phyloP scores from a whole-genome alignment of 1,140 invertebrate genomes.

The Lepidurus couesii region DNA sequence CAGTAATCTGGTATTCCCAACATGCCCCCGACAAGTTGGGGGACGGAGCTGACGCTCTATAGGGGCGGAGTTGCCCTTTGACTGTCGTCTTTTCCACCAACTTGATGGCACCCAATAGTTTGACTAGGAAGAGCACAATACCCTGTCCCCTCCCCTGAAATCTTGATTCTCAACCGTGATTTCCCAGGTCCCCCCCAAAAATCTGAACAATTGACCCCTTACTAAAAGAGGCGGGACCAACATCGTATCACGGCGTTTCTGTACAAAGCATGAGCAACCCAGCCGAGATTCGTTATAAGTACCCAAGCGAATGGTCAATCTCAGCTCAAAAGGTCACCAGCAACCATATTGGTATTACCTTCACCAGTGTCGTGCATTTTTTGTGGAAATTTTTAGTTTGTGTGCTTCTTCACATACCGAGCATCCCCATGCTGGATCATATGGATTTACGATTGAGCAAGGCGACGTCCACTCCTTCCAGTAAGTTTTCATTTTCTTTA shows the following conservation, averaged over 20 bases:
- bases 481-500: constrained; percentile 4
- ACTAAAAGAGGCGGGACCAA: not conserved
- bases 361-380: not conserved
- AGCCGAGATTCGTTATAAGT: constrained; percentile 8
- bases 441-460: constrained; percentile 30
- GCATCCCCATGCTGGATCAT: constrained; percentile 23
- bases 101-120: constrained; percentile 1
- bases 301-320: constrained; percentile 15
- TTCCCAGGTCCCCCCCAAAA: not conserved
- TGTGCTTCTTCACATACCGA: not conserved
- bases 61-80: constrained; percentile 17
- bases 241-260: not conserved
- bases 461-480: constrained; percentile 25
- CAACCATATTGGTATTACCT: constrained; percentile 1
- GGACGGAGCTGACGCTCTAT: not conserved
- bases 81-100: constrained; percentile 2
- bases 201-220: constrained; percentile 19
- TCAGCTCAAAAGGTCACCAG: constrained; percentile 13
- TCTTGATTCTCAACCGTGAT: constrained; percentile 15
- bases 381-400: not conserved
- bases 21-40: not conserved
- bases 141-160: not conserved
- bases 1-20: not conserved
- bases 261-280: not conserved
- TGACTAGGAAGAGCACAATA: constrained; percentile 14